Evolutionary conservation across 1,140 invertebrate species (phyloP), one percentile per base, ranked within the genome.

Genomic region (Drosophila nebulosa): DNA sequence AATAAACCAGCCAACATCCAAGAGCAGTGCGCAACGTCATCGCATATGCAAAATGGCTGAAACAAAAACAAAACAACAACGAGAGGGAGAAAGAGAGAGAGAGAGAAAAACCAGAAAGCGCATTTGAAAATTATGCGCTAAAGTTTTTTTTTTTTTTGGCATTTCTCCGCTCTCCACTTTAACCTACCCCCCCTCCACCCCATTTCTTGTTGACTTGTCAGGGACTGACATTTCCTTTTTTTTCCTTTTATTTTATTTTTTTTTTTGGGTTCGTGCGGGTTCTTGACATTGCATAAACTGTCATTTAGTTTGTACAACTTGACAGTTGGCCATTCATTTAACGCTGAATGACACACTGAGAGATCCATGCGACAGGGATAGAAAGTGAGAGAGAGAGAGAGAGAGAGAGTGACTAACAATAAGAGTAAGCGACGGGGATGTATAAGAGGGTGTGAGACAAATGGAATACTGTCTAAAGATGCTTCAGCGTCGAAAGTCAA

Each of bases 241-340:
- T n/a, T n/a, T n/a, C n/a, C n/a, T n/a, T n/a, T n/a, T n/a, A n/a
- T n/a, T n/a, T n/a, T n/a, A n/a, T n/a, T n/a, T n/a, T 46, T 32
- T 30, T 10, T 55, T 27, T 55, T 16, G 46, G 39, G 14, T 39
- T 46, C 12, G 42, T 42, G 55, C 18, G 56, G 59, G 69, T 53
- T 71, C 73, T 73, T 69, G 69, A 69, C 76, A 79, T 73, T 73
- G 76, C 74, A 79, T 77, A 79, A 76, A 79, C 74, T 79, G 76
- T 69, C 76, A 76, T 79, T 76, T 79, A 73, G 76, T 76, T 79
- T 76, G 76, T 79, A 61, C 76, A 69, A 73, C 65, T 66, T 79
- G 76, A 79, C 76, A 79, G 76, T 64, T 62, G 66, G 68, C 76
- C 74, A 79, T 79, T 79, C 69, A 73, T 79, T 79, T 69, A 39